phyloP scores from a whole-genome alignment of 1,140 invertebrate species.

The Plectus sambesii region DNA sequence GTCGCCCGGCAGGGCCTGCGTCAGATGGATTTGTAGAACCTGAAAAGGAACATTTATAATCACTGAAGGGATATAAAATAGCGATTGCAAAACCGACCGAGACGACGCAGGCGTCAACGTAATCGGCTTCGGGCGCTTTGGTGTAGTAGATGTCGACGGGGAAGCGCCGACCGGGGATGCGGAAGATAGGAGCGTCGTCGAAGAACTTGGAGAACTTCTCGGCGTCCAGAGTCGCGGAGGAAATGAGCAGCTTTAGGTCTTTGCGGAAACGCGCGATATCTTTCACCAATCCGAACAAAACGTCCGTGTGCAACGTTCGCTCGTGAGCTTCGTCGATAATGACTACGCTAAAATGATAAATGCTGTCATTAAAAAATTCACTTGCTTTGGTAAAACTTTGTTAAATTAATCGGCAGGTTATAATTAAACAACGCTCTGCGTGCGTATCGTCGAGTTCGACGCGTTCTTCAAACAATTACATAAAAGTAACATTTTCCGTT shows the following conservation, averaged over 20 bases:
- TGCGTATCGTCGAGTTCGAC: no score
- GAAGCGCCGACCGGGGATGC: conserved; percentile 71
- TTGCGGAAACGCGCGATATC: conserved; percentile 82
- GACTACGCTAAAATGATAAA: conserved; percentile 63
- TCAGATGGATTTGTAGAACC: conserved; percentile 96
- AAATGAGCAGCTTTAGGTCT: conserved; percentile 86
- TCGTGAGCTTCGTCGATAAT: conserved; percentile 98
- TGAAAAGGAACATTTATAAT: no score
- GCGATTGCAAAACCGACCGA: no score
- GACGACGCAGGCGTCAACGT: conserved; percentile 86
- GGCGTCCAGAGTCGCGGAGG: conserved; percentile 88
- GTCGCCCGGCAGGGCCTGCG: conserved; percentile 84
- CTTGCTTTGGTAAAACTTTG: no score
- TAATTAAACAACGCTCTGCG: no score
- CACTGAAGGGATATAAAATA: no score
- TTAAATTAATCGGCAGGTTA: no score
- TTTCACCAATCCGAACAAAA: conserved; percentile 16
- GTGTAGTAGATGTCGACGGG: conserved; percentile 91
- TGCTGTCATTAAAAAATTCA: no score
- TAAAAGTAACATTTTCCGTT: no score
- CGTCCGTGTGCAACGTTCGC: conserved; percentile 65
- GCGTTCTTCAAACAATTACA: no score
- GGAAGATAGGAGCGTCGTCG: conserved; percentile 88
- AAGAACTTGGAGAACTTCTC: conserved; percentile 89
- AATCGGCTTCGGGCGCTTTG: conserved; percentile 91